Evolutionary conservation across 1,140 invertebrate species (phyloP), one percentile per base, ranked within the genome.

Genomic region (Pseudomyrmex gracilis): DNA sequence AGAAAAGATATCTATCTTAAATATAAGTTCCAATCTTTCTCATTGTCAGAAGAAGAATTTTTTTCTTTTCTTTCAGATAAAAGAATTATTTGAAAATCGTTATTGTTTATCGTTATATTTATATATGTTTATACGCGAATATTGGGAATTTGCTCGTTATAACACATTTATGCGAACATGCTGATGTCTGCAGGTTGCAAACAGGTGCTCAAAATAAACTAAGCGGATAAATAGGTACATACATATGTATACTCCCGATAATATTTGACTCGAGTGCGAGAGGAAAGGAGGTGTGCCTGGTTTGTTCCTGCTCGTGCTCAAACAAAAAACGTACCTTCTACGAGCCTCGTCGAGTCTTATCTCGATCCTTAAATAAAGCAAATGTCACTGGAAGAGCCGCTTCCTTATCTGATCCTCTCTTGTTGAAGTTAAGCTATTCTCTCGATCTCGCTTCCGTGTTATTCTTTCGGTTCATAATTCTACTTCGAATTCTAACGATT

Each of bases 291-390:
- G 89, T 71, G 90, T 71, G 89, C 20, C 78, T 17, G 77, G 89
- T 90, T 90, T 87, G 89, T 90, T 90, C 89, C 87, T 86, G 85
- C 71, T 83, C 51, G 68, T 68, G 76, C 73, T 87, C 82, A 90
- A 90, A 91, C 76, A 90, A 63, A 64, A 58, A 47, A 0, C 34
- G 34, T 34, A 55, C 22, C 76, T 63, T 86, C 77, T 49, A 17
- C 74, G 68, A 53, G 24, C 85, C 55, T 83, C 63, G 67, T 17
- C 20, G 10, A 13, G 55, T 10, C 53, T 90, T 90, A 90, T 91
- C 89, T 91, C 87, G 88, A 90, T 91, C 87, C 87, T 60, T 61
- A 83, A 83, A 90, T 85, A 90, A 90, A 90, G 82, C 71, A 73
- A 87, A 87, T 55, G 86, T 68, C 83, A 68, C 57, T 34, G 60